Conservation (phyloP, 2,888 invertebrate genomes). For the Pemphredon lugubris region DNA sequence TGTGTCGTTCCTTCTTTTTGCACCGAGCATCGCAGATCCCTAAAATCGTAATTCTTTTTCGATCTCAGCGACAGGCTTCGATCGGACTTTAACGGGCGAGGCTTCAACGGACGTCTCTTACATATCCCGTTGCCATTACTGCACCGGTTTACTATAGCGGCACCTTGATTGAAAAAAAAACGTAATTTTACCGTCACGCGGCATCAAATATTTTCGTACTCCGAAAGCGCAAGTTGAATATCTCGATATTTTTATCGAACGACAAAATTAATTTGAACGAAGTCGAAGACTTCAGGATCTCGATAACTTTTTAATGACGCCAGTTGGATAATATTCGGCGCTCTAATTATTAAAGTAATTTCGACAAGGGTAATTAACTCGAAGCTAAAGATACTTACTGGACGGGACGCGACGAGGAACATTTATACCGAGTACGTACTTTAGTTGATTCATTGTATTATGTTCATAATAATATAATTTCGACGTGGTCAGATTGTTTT, state of each 20-base stretch:
- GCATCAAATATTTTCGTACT: too few relatives aligned
- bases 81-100: neutral
- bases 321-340: too few relatives aligned
- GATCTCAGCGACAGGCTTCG: neutral
- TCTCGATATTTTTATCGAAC: too few relatives aligned
- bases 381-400: too few relatives aligned
- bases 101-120: conserved; percentile 4
- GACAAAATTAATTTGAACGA: too few relatives aligned
- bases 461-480: neutral
- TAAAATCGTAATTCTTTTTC: neutral
- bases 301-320: too few relatives aligned
- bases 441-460: conserved; percentile 68
- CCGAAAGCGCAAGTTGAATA: too few relatives aligned
- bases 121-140: neutral
- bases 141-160: neutral
- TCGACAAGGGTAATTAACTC: too few relatives aligned
- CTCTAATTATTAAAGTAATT: too few relatives aligned
- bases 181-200: neutral
- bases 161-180: conserved; percentile 1
- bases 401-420: conserved; percentile 52
- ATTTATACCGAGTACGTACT: conserved; percentile 59
- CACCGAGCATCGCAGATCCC: neutral
- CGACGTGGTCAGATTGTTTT: neutral
- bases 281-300: too few relatives aligned
- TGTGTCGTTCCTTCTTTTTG: neutral